Conservation (phyloP, 2,113 vertebrate genomes). For the Dromiciops gliroides region DNA sequence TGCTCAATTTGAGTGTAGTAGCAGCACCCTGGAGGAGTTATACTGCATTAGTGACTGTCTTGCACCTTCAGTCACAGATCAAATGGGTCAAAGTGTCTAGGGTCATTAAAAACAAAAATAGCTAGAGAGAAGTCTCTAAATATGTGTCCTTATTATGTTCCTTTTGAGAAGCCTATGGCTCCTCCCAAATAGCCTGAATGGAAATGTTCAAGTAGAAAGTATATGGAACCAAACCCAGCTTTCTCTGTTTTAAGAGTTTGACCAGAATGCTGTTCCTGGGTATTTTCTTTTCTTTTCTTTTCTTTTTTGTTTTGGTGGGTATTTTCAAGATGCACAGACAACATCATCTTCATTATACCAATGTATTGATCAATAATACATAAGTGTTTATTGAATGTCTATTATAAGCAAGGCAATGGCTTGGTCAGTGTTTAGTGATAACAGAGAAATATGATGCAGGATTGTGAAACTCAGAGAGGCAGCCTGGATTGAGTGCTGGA, state of each 20-base stretch:
- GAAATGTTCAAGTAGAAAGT: not conserved
- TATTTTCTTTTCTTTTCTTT: too few relatives aligned
- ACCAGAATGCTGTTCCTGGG: not conserved
- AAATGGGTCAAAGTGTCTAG: not conserved
- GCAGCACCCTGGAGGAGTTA: not conserved
- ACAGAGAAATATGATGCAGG: not conserved
- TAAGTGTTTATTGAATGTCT: not conserved
- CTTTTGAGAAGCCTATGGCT: not conserved
- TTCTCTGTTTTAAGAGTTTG: not conserved
- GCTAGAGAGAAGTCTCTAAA: conserved; percentile 1
- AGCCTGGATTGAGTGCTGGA: not conserved
- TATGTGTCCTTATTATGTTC: not conserved
- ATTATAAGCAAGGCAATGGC: not conserved
- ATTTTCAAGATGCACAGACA: not conserved
- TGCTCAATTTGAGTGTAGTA: not conserved
- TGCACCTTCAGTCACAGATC: not conserved
- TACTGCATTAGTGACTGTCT: conserved; percentile 8
- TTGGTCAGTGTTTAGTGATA: not conserved
- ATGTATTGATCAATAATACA: not conserved
- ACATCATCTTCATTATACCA: not conserved
- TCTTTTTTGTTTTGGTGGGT: too few relatives aligned
- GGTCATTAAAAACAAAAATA: not conserved
- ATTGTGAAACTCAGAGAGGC: not conserved
- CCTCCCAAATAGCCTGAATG: not conserved
- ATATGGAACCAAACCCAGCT: not conserved